Evolutionary conservation across 2,113 vertebrate genomes (phyloP), one percentile per base, ranked within the genome.

Genomic region (Alectura lathami): DNA sequence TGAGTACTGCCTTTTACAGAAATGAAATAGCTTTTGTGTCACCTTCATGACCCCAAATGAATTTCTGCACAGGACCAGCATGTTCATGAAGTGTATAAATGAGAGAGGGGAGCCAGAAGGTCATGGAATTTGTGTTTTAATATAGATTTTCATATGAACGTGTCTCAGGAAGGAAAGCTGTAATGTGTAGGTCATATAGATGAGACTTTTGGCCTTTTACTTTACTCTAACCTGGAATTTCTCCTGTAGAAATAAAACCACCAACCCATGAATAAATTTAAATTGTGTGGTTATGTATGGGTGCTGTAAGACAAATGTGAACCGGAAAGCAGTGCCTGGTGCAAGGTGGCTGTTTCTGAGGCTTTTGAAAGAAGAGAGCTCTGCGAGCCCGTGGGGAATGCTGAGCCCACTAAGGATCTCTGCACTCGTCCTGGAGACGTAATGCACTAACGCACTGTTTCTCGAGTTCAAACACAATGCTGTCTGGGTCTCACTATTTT

Each of bases 1-100:
- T 36, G 48, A 72, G 48, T 85, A 86, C 67, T 85, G 32, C 40
- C 56, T 73, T 72, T 5, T 51, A 51, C 38, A 60, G 81, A 87
- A 95, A 56, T 24, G 74, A 96, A 94, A 89, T 87, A 79, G 70
- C 82, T 89, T 89, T 63, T 79, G 6, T 87, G 77, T 92, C 84
- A 87, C 57, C 57, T 36, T 21, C 1, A 1, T 94, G 85, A 93
- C 63, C 75, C 40, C 29, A 79, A 91, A 69, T 66, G 53, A 73
- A 73, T 94, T 93, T 88, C 75, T 69, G 30, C 36, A 48, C n/a
- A 88, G 85, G 83, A 40, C 48, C 48, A 57, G 11, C 7, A 0
- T 60, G 24, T 76, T 89, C 79, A 73, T 57, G 54, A 88, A 80
- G 42, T 91, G 12, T 87, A 38, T 84, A 81, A 84, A 83, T 96